These are phyloP conservation scores for Odiellus spinosus DNA, from an alignment of 2,888 invertebrate genomes.

Conservation along the genomic window DNA sequence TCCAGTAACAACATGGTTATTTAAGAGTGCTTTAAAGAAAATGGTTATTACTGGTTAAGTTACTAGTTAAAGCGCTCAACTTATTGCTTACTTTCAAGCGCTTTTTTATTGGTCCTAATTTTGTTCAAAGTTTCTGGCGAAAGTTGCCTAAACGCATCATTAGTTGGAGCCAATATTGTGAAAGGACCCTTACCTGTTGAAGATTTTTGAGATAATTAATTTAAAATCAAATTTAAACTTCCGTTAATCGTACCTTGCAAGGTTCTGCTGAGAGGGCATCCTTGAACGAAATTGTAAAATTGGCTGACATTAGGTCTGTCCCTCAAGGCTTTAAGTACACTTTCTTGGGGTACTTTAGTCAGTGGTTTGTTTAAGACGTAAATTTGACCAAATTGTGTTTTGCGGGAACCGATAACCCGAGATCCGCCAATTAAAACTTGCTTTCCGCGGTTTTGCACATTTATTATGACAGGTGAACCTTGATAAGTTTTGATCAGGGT, in stretches of 20 bases:
- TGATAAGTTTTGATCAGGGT: no score
- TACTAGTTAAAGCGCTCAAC: neutral
- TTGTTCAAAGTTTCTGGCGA: neutral
- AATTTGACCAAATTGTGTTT: constrained; percentile 20
- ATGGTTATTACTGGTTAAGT: neutral
- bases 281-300: neutral
- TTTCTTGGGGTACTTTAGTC: constrained; percentile 21
- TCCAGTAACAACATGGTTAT: no score
- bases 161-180: neutral
- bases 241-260: neutral
- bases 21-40: no score
- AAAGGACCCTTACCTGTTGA: neutral
- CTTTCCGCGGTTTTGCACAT: no score
- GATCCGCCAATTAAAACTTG: neutral
- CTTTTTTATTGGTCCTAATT: neutral
- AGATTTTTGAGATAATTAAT: no score
- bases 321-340: constrained; percentile 19
- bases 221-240: no score
- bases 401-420: neutral
- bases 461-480: no score
- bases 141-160: neutral
- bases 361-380: constrained; percentile 25
- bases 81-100: neutral
- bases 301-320: constrained; percentile 11
- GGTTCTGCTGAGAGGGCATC: neutral